Conservation (phyloP, 2,888 invertebrate species). For the Pyrrhosoma nymphula region DNA sequence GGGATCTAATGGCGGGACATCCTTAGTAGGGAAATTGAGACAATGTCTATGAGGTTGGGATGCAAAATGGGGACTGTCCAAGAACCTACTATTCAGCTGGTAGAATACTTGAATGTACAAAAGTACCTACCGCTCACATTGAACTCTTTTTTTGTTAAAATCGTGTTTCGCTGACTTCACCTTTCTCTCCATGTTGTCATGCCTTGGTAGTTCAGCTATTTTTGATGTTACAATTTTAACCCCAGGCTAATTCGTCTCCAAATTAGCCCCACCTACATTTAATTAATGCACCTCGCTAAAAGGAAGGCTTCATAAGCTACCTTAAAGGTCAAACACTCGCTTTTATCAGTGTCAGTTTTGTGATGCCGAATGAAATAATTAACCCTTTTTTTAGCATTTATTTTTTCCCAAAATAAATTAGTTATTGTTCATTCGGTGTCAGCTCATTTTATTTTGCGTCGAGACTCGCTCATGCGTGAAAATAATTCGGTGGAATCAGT, state of each 20-base stretch:
- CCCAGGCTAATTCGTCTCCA: not conserved
- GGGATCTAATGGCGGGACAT: too few species aligned
- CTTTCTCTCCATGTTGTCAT: not conserved
- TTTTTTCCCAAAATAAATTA: not conserved
- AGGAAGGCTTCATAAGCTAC: not conserved
- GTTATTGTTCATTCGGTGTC: not conserved
- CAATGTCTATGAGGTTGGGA: too few species aligned
- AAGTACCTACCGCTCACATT: too few species aligned
- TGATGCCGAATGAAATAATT: not conserved
- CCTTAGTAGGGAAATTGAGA: too few species aligned
- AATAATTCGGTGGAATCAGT: not conserved
- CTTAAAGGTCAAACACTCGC: not conserved
- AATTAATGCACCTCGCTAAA: not conserved
- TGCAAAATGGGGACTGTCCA: too few species aligned
- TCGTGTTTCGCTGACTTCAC: too few species aligned
- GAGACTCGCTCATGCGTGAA: not conserved
- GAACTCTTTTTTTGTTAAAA: too few species aligned
- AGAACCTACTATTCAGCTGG: too few species aligned
- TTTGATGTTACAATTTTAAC: not conserved
- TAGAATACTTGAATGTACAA: too few species aligned
- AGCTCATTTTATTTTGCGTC: not conserved
- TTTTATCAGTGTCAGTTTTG: not conserved
- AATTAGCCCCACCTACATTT: not conserved
- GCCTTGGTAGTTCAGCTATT: not conserved
- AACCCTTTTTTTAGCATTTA: not conserved